phyloP scores from a whole-genome alignment of 2,113 vertebrate species.

The Tylochromis polylepis region DNA sequence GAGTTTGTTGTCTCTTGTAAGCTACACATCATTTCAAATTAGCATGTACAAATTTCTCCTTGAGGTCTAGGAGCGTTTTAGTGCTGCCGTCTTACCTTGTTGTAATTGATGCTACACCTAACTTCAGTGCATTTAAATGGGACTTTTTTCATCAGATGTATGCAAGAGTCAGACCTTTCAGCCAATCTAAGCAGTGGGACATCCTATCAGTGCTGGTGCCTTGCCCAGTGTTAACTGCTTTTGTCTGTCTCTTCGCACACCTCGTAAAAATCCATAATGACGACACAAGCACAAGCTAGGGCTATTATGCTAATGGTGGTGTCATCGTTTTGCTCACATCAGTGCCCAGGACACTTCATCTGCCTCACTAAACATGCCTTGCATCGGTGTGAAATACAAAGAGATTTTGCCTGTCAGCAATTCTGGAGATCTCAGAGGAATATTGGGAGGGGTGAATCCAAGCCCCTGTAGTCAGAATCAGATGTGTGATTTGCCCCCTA shows the following conservation, averaged over 20 bases:
- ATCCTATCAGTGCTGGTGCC: neutral
- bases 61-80: neutral
- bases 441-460: constrained; percentile 24
- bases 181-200: neutral
- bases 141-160: neutral
- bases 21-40: constrained; percentile 6
- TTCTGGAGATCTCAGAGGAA: constrained; percentile 52
- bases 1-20: neutral
- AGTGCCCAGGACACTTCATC: constrained; percentile 59
- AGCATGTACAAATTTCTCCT: constrained; percentile 1
- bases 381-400: constrained; percentile 38
- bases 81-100: neutral
- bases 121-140: constrained; percentile 12
- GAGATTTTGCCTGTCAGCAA: constrained; percentile 58
- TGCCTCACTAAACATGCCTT: constrained; percentile 51
- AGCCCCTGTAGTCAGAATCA: constrained; percentile 53
- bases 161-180: neutral
- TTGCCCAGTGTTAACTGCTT: constrained; percentile 51
- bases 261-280: constrained; percentile 66
- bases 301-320: constrained; percentile 65
- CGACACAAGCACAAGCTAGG: constrained; percentile 56
- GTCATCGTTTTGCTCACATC: constrained; percentile 69
- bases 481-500: constrained; percentile 65
- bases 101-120: neutral
- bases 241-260: constrained; percentile 53